A percentile compares a stretch with the other conserved stretches of the same genome.
Evolutionary conservation across 1,140 invertebrate species (phyloP).

Genomic region (Hermetia illucens): DNA sequence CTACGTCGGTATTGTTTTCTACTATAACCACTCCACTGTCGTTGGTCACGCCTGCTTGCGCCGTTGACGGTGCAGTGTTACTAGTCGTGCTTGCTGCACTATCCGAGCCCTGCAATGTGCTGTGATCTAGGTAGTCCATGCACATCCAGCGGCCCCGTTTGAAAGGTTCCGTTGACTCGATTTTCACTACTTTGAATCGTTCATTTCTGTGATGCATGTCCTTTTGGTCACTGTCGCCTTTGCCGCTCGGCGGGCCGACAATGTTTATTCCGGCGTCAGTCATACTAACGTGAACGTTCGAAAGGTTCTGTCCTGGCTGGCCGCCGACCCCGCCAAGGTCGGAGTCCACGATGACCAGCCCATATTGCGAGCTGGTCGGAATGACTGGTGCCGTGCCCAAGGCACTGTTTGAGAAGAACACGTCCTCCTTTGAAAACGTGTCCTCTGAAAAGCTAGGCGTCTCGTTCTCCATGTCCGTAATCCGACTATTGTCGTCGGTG

Average conservation of each 20-base stretch:
- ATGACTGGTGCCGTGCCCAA: conserved; percentile 66
- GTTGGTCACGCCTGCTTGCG: not conserved
- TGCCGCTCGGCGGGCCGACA: conserved; percentile 41
- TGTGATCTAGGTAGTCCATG: conserved; percentile 88
- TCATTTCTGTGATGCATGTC: conserved; percentile 64
- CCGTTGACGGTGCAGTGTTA: not conserved
- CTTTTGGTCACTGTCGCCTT: conserved; percentile 48
- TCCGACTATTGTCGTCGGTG: conserved; percentile 69
- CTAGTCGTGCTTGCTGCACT: not conserved
- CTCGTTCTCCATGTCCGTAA: conserved; percentile 70
- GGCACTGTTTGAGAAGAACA: conserved; percentile 59
- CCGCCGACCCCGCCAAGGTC: conserved; percentile 18
- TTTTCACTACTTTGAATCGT: conserved; percentile 92
- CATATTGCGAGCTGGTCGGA: conserved; percentile 70
- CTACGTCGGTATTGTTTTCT: conserved; percentile 19
- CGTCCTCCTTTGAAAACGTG: conserved; percentile 67
- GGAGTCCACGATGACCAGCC: conserved; percentile 59
- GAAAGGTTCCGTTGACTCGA: conserved; percentile 89
- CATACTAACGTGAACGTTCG: conserved; percentile 45
- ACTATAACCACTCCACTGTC: conserved; percentile 6
- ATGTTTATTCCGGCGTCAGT: conserved; percentile 49
- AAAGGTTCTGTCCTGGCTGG: conserved; percentile 19
- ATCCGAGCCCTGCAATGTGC: conserved; percentile 36
- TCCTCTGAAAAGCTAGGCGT: conserved; percentile 75
- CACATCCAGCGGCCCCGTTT: conserved; percentile 87